Base-by-base conservation (phyloP, 2,797 vertebrate species). In the Podargus strigoides region DNA sequence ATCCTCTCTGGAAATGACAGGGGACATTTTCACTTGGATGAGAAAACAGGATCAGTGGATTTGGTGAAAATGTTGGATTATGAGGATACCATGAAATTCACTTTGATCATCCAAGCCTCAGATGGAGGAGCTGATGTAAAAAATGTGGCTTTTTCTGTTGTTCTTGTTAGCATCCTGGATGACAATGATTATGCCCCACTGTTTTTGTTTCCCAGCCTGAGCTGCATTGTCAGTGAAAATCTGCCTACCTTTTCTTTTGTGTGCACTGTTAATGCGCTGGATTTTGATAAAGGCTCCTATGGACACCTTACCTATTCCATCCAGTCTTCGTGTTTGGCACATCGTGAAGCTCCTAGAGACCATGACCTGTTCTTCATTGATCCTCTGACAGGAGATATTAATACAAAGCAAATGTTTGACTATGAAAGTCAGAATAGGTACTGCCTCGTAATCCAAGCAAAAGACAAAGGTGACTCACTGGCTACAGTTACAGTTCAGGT, bases 161-260 rank as follows among this genome's bases (percentile, higher is more conserved):
- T 99, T 76, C 97, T 96, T 37, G 64, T 99, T 72, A 97, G 73
- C 1, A 67, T 99, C 69, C 94, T 99, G 63, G 99, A 99, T 85
- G 99, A 99, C 73, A 99, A 99, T n/a, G 99, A 99, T 94, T 98
- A 99, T 46, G 92, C 96, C 24, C 99, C 99, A 3, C 98, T 98
- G 87, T 99, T 99, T 88, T 88, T 98, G 93, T 98, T 99, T 89
- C 97, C 99, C 7, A 97, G 91, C 37, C 47, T 99, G 36, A 98
- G 97, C 90, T 99, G 99, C 63, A 93, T 81, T 2, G 96, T 99
- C 66, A 93, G 94, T 88, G 99, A 99, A 98, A 99, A 99, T 91
- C 96, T 98, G 32, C 98, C 99, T 4, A 93, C 96, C 1, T 98
- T 98, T 94, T 98, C 98, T 68, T 98, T 96, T 14, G 81, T 98